A percentile compares a stretch with the other conserved stretches of the same genome.
phyloP scores from a whole-genome alignment of 2,797 vertebrate species.

The Apogon hyalosoma region DNA sequence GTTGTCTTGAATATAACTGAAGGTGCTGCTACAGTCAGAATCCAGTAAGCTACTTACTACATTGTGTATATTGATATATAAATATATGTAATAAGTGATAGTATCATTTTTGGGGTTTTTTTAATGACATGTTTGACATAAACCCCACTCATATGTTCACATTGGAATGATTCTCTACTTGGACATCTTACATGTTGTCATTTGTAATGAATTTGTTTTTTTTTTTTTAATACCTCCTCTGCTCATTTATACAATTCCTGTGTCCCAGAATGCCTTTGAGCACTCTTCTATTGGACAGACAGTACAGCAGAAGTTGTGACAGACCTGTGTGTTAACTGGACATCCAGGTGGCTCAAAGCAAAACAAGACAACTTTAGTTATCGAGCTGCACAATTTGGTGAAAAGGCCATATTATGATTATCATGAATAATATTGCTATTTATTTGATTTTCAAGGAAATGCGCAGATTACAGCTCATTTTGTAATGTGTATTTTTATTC shows the following conservation, averaged over 20 bases:
- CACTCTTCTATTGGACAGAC: constrained; percentile 4
- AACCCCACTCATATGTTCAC: neutral
- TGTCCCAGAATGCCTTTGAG: constrained; percentile 32
- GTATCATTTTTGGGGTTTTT: constrained; percentile 4
- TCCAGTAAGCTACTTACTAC: constrained; percentile 69
- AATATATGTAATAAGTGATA: constrained; percentile 33
- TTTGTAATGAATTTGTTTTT: constrained; percentile 11
- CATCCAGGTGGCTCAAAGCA: neutral
- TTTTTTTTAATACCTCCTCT: constrained; percentile 1
- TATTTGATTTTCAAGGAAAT: no score
- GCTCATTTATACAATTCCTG: constrained; percentile 1
- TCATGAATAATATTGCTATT: no score
- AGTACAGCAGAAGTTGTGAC: constrained; percentile 3
- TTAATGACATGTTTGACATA: constrained; percentile 5
- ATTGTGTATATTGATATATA: constrained; percentile 49
- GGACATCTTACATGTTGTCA: constrained; percentile 5
- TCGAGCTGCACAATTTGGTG: neutral
- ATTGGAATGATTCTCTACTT: neutral
- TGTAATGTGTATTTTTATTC: no score
- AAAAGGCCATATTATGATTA: no score
- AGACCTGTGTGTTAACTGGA: constrained; percentile 1
- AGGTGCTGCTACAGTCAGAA: constrained; percentile 89
- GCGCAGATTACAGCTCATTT: no score
- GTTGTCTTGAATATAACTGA: constrained; percentile 78
- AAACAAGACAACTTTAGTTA: neutral